These are phyloP conservation scores for Elephantulus edwardii DNA, from an alignment of 2,113 vertebrate species.

Conservation along the genomic window DNA sequence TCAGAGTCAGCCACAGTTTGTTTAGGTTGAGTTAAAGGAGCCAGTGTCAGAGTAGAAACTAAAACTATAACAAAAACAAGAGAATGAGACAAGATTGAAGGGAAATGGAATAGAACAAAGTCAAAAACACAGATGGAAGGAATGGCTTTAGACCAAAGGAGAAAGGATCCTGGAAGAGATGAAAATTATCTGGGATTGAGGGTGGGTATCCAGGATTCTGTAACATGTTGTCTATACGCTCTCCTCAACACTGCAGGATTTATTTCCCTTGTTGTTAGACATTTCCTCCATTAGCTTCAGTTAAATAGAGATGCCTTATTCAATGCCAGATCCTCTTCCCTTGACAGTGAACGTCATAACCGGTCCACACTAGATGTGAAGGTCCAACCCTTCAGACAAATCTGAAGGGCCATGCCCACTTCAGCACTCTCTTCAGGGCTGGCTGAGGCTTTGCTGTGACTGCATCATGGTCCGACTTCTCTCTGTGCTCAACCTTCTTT, in stretches of 20 bases:
- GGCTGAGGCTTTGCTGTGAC: neutral
- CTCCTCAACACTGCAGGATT: neutral
- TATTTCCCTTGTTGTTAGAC: neutral
- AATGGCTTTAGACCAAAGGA: neutral
- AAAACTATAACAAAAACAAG: neutral
- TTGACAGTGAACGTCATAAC: neutral
- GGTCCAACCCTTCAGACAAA: neutral
- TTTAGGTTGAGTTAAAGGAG: conserved; percentile 9
- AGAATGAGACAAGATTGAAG: neutral
- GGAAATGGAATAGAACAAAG: neutral
- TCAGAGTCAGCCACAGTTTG: no score
- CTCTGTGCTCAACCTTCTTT: no score
- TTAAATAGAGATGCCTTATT: neutral
- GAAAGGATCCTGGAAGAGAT: neutral
- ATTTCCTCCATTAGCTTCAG: neutral
- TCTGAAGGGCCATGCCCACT: neutral
- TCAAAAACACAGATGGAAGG: neutral
- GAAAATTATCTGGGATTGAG: no score
- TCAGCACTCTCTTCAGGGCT: accelerated
- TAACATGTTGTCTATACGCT: neutral
- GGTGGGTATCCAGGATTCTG: neutral
- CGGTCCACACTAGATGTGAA: neutral
- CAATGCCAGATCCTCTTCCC: neutral
- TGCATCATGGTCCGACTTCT: neutral
- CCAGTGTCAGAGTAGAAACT: neutral